Evolutionary conservation across 1,140 invertebrate species (phyloP).

Genomic region (Drosophila micromelanica): DNA sequence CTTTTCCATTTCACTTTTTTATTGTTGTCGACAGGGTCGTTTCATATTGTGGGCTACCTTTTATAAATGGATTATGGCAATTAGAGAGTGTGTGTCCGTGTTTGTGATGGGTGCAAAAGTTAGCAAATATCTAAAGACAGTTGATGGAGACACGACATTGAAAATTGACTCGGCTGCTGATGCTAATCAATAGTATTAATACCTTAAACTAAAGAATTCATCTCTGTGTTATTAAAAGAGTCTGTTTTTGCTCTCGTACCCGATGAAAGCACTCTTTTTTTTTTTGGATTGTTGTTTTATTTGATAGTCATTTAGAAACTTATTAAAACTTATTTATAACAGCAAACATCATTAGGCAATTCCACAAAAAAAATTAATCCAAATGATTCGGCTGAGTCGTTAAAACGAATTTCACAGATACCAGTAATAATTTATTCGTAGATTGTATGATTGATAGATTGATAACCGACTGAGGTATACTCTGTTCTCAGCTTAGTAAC

Average conservation of each 20-base stretch:
- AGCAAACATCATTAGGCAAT: conserved; percentile 72
- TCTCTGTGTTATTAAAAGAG: no score
- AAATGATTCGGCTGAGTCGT: conserved; percentile 66
- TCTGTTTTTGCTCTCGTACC: no score
- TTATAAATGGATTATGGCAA: conserved; percentile 79
- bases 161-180: no score
- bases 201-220: no score
- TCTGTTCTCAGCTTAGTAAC: neutral
- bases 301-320: conserved; percentile 52
- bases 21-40: conserved; percentile 20
- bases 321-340: conserved; percentile 53
- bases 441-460: no score
- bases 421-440: conserved; percentile 40
- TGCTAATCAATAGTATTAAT: no score
- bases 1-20: conserved; percentile 11
- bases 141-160: no score
- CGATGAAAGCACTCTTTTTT: conserved; percentile 1
- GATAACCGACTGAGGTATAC: neutral
- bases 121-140: conserved; percentile 4
- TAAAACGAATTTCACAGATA: conserved; percentile 61
- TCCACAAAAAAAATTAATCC: conserved; percentile 67
- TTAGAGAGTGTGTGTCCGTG: conserved; percentile 58
- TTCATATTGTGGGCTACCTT: conserved; percentile 55
- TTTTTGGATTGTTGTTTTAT: conserved; percentile 6
- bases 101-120: conserved; percentile 12